phyloP scores from a whole-genome alignment of 64 coral and sea anemone species.

The Pocillopora verrucosa region DNA sequence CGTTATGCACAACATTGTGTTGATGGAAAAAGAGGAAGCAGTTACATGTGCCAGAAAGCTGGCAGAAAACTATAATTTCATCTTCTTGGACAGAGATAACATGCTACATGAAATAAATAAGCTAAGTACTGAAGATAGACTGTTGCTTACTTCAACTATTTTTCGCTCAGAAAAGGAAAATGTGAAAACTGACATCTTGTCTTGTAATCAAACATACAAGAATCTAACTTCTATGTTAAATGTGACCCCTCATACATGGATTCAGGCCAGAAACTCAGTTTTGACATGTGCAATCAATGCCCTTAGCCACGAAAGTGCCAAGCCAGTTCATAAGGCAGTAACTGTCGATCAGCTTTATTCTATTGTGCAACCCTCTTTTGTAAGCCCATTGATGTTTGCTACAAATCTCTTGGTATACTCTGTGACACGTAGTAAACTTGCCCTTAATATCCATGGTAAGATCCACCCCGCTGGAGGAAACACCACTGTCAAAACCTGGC shows the following conservation, averaged over 20 bases:
- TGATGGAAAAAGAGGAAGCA: background rate
- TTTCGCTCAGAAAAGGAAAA: constrained; percentile 13
- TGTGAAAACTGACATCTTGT: constrained; percentile 3
- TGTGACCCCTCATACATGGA: background rate
- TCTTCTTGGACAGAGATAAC: constrained; percentile 16
- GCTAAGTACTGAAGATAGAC: background rate
- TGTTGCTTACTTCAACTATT: background rate
- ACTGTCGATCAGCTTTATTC: constrained; percentile 47
- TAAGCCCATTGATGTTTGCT: constrained; percentile 34
- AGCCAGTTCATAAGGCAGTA: constrained; percentile 26
- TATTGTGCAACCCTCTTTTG: constrained; percentile 29
- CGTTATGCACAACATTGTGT: background rate
- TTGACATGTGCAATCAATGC: constrained; percentile 1
- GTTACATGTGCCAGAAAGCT: background rate
- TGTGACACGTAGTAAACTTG: constrained; percentile 23
- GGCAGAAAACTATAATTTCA: background rate
- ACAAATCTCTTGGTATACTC: constrained; percentile 48
- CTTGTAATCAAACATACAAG: constrained; percentile 36
- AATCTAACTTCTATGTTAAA: constrained; percentile 7
- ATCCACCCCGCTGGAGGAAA: constrained; percentile 14
- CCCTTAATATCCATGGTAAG: background rate
- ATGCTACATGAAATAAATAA: background rate
- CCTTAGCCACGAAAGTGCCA: background rate
- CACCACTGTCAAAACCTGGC: constrained; percentile 9
- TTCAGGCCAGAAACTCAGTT: constrained; percentile 15